phyloP scores from a whole-genome alignment of 2,113 vertebrate genomes.

The Pardalotus punctatus region DNA sequence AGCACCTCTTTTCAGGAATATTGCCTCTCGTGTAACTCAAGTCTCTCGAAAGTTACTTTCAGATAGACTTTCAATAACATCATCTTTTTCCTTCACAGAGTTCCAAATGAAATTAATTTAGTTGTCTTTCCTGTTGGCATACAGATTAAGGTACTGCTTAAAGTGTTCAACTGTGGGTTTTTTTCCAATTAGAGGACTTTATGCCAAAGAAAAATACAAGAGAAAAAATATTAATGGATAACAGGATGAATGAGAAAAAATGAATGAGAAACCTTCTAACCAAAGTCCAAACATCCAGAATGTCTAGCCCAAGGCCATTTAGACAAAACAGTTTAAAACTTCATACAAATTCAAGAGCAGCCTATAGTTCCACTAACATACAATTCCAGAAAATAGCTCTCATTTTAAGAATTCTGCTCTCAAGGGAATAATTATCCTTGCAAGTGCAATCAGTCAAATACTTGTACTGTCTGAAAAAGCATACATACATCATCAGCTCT shows the following conservation, averaged over 20 bases:
- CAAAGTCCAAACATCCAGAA: neutral
- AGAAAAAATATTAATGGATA: neutral
- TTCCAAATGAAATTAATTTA: neutral
- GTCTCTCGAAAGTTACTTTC: neutral
- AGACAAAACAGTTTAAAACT: neutral
- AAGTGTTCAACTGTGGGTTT: neutral
- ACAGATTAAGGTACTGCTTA: neutral
- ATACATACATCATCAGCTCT: neutral
- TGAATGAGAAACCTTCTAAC: neutral
- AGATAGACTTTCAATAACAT: neutral
- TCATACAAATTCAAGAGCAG: neutral
- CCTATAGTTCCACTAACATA: neutral
- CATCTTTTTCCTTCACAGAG: neutral
- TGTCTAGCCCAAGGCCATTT: neutral
- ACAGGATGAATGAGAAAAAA: neutral
- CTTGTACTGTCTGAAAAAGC: neutral
- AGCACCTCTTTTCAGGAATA: neutral
- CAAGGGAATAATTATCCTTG: neutral
- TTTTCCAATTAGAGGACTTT: neutral
- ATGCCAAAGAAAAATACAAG: neutral
- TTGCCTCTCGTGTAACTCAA: neutral
- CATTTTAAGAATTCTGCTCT: neutral
- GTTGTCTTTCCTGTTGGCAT: neutral
- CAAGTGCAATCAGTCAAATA: neutral
- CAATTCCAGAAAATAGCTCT: neutral